Base-by-base conservation (phyloP, 2,113 vertebrate species). In the Oceanodroma tethys region DNA sequence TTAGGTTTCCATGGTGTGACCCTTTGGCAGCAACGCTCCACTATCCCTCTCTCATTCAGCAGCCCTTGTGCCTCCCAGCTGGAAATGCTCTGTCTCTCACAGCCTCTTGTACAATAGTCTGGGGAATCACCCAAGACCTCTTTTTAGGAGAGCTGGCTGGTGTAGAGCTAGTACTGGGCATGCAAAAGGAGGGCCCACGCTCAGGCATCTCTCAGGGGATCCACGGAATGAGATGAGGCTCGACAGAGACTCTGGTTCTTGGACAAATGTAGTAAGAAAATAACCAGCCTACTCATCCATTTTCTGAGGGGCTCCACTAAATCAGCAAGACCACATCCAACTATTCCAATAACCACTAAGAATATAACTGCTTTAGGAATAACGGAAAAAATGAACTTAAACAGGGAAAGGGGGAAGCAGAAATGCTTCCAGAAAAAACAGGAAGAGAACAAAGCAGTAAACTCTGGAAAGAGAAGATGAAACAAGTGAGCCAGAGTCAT, bases 401-500 rank as follows among this genome's bases (percentile, higher is more conserved):
- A 74, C 3, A 68, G 17, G 6, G 27, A 34, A 66, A 70, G 43
- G 32, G 4, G 9, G 22, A 65, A 94, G 23, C 21, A 95, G 42
- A 90, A 72, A 66, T 84, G 74, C 25, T 95, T 75, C 40, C 21
- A 86, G 65, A 80, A 68, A 73, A 83, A 52, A 5, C 34, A 89
- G 70, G 25, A 47, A 75, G 27, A 85, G 19, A 82, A 62, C 48
- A 65, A 86, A 81, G 20, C 25, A 59, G 22, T 50, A 29, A 91
- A n/a, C 16, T 66, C 42, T 74, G 55, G 65, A 96, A 97, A 85
- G 40, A 91, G 68, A 94, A 95, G 81, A 92, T 75, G 75, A 95
- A 96, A 73, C 36, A 85, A 66, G 68, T 80, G 82, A 96, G 29
- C 25, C 21, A 50, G 81, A 94, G 73, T 78, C 95, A 91, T 36